Evolutionary conservation across 2,797 vertebrate genomes (phyloP).

Genomic region (Molothrus ater): DNA sequence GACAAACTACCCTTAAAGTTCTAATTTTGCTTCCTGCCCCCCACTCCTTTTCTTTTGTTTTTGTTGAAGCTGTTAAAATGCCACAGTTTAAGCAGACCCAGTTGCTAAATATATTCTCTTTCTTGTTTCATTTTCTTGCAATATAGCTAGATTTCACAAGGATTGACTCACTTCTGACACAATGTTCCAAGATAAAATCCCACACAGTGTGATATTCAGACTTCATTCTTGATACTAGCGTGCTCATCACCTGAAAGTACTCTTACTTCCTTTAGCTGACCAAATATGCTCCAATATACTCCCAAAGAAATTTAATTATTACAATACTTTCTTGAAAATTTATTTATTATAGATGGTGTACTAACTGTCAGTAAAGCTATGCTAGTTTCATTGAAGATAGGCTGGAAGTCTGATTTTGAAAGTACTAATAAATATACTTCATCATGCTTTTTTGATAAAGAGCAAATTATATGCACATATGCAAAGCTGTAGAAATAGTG

Average conservation of each 20-base stretch:
- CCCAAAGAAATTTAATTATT: not conserved
- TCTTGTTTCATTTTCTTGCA: slow-evolving; percentile 20
- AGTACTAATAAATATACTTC: not conserved
- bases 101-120: slow-evolving; percentile 44
- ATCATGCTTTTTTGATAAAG: not conserved
- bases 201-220: slow-evolving; percentile 5
- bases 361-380: not conserved
- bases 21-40: not conserved
- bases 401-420: not conserved
- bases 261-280: not conserved
- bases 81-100: not conserved
- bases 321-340: not conserved
- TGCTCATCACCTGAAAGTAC: not conserved
- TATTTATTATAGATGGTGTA: not conserved
- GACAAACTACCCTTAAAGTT: not conserved
- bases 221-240: not conserved
- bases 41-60: not conserved
- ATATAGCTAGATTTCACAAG: slow-evolving; percentile 36
- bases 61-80: not conserved
- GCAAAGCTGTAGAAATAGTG: not conserved
- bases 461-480: not conserved
- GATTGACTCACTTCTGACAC: slow-evolving; percentile 56
- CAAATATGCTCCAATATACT: not conserved
- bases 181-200: slow-evolving; percentile 33
- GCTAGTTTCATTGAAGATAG: not conserved